Conservation (phyloP, 2,797 vertebrate genomes). For the Tokudaia muenninki region DNA sequence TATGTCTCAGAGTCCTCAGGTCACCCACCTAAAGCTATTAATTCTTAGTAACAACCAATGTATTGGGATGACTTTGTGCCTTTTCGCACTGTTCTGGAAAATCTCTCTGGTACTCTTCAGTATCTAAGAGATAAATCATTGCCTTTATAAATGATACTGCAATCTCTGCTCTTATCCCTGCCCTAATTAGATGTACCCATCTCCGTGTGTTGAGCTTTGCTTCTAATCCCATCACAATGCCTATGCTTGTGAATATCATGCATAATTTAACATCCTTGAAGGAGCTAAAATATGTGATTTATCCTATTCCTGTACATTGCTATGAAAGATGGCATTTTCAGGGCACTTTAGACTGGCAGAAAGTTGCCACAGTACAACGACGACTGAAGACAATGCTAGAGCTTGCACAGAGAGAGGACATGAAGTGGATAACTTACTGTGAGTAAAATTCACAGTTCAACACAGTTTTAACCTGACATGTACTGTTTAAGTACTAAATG, state of each 20-base stretch:
- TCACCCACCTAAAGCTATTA: background rate
- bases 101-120: background rate
- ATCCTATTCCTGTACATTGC: conserved; percentile 24
- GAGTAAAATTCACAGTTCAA: background rate
- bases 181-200: background rate
- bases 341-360: background rate
- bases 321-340: background rate
- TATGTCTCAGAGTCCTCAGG: conserved; percentile 37
- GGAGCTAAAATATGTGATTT: conserved; percentile 47
- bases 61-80: conserved; percentile 7
- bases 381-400: background rate
- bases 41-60: conserved; percentile 60
- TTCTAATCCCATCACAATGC: conserved; percentile 59
- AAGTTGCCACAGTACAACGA: conserved; percentile 29
- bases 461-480: background rate
- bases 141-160: background rate
- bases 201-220: conserved; percentile 32
- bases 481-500: background rate
- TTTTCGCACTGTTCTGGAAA: conserved; percentile 28
- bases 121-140: conserved; percentile 45
- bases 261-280: background rate
- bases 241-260: background rate
- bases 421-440: background rate
- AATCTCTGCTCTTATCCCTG: background rate
- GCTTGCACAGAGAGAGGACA: background rate